phyloP scores from a whole-genome alignment of 2,113 vertebrate genomes.

The Melierax canorus region DNA sequence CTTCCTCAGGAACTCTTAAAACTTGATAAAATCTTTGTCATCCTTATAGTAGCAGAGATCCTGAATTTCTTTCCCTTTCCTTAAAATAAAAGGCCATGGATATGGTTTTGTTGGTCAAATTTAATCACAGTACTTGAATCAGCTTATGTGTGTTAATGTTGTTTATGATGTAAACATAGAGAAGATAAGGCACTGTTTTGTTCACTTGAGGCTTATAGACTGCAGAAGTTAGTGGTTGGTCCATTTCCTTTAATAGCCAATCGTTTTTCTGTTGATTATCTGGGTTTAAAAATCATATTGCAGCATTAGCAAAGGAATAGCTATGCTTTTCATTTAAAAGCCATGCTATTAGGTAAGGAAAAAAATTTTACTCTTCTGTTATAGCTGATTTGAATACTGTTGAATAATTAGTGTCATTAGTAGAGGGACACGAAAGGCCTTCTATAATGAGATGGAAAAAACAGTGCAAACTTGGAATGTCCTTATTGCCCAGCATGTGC shows the following conservation, averaged over 20 bases:
- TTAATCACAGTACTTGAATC: not conserved
- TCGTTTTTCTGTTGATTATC: not conserved
- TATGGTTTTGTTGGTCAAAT: not conserved
- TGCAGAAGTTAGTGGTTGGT: not conserved
- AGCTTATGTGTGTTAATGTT: not conserved
- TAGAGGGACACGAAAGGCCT: not conserved
- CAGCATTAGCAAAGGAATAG: not conserved
- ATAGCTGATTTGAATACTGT: not conserved
- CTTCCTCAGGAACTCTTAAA: not conserved
- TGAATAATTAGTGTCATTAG: not conserved
- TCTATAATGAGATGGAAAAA: not conserved
- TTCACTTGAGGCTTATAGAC: not conserved
- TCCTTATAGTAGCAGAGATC: not conserved
- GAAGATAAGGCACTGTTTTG: not conserved
- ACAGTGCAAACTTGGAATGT: not conserved
- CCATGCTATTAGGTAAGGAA: not conserved
- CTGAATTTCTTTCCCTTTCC: not conserved
- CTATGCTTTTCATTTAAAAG: not conserved
- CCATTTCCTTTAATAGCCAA: not conserved
- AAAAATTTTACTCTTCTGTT: not conserved
- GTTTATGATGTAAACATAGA: constrained; percentile 1
- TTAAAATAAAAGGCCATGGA: not conserved
- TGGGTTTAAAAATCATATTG: not conserved
- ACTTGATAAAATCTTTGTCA: not conserved
- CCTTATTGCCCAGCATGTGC: not conserved